phyloP scores from a whole-genome alignment of 2,797 vertebrate species.

The Cossypha heuglini region DNA sequence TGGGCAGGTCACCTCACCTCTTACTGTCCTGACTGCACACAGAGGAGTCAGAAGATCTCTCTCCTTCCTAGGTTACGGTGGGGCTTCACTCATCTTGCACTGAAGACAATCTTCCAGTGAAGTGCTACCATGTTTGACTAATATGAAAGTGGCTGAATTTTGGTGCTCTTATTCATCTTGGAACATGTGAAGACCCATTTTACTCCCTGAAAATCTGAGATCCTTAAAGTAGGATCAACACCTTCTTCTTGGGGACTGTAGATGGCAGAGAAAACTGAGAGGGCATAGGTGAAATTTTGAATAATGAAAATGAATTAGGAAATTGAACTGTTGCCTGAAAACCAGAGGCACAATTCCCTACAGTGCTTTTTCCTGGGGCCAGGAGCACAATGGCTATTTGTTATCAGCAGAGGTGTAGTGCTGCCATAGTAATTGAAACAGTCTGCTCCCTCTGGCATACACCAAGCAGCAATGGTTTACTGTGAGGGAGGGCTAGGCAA shows the following conservation, averaged over 20 bases:
- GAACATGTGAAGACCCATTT: neutral
- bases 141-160: neutral
- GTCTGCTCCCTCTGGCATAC: neutral
- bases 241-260: neutral
- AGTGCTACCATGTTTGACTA: accelerated
- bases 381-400: neutral
- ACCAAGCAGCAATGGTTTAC: neutral
- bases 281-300: neutral
- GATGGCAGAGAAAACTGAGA: neutral
- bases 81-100: neutral
- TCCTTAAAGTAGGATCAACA: neutral
- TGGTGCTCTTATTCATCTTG: neutral
- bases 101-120: neutral
- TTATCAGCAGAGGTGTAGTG: neutral
- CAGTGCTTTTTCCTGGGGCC: neutral
- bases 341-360: neutral
- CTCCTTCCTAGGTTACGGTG: neutral
- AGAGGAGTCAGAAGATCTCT: neutral
- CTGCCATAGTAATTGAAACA: neutral
- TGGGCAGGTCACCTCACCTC: neutral
- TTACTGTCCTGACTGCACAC: neutral
- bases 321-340: neutral
- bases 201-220: neutral
- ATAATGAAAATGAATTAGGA: neutral
- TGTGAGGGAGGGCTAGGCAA: neutral